These are phyloP conservation scores for Herpetotheres cachinnans DNA, from an alignment of 2,113 vertebrate species.

Conservation along the genomic window DNA sequence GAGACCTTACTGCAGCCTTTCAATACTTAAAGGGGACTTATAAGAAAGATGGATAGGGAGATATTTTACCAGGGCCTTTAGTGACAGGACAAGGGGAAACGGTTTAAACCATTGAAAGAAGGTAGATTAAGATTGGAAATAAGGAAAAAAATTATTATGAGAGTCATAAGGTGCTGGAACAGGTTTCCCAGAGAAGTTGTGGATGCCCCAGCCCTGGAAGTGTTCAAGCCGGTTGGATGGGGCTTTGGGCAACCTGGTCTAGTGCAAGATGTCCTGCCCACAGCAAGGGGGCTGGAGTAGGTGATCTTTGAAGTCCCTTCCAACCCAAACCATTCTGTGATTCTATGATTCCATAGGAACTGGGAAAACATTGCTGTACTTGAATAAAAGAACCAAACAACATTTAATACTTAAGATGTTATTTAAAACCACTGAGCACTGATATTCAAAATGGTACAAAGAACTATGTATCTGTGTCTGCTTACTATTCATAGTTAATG, in stretches of 20 bases:
- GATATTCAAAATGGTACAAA: neutral
- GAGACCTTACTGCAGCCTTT: neutral
- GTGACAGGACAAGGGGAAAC: neutral
- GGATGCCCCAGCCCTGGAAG: neutral
- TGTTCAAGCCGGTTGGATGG: neutral
- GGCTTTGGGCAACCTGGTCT: neutral
- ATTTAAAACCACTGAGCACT: neutral
- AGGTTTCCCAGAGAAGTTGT: no score
- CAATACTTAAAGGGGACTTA: neutral
- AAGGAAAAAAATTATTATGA: neutral
- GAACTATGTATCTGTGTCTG: neutral
- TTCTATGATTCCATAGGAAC: neutral
- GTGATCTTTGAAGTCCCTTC: neutral
- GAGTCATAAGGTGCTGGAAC: neutral
- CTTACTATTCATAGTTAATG: neutral
- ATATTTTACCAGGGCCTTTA: neutral
- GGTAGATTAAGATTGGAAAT: neutral
- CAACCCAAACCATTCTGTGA: neutral
- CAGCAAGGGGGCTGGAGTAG: fast-evolving
- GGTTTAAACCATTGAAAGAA: neutral
- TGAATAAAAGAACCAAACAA: neutral
- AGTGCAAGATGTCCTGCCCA: neutral
- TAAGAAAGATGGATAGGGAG: neutral
- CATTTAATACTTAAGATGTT: neutral
- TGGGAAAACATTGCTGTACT: neutral